Conservation (phyloP, 1,140 invertebrate genomes). For the Bicyclus anynana region DNA sequence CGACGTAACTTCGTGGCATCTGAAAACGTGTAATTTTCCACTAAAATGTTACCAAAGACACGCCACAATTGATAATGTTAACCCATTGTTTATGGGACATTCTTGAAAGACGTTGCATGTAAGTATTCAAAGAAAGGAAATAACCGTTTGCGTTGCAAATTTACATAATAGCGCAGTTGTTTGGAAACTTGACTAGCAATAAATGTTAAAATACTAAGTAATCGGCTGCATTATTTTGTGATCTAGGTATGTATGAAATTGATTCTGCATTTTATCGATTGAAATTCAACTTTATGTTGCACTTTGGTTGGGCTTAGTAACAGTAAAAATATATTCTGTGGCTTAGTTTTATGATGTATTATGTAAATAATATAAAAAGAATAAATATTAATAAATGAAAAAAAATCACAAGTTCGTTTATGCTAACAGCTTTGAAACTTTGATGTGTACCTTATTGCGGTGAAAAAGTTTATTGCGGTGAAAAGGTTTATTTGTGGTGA, state of each 20-base stretch:
- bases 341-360: no score
- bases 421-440: no score
- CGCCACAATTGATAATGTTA: slow-evolving; percentile 5
- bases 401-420: no score
- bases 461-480: no score
- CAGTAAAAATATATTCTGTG: no score
- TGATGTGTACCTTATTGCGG: no score
- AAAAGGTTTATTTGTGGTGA: no score
- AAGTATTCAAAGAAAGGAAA: slow-evolving; percentile 2
- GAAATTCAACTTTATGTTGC: no score
- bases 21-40: slow-evolving; percentile 1
- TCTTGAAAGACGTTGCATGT: slow-evolving; percentile 8
- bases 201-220: not conserved
- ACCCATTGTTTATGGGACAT: slow-evolving; percentile 11
- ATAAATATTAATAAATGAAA: no score
- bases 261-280: not conserved
- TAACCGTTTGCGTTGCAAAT: slow-evolving; percentile 5
- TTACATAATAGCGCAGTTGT: slow-evolving; percentile 6
- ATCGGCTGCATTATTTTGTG: not conserved
- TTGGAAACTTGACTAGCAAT: slow-evolving; percentile 3
- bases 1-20: not conserved
- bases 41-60: not conserved
- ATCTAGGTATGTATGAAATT: not conserved
- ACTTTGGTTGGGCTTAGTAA: no score
- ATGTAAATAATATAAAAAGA: no score